A percentile compares a stretch with the other conserved stretches of the same genome.
Evolutionary conservation across 2,113 vertebrate species (phyloP).

Genomic region (Mormyrus iriodes): DNA sequence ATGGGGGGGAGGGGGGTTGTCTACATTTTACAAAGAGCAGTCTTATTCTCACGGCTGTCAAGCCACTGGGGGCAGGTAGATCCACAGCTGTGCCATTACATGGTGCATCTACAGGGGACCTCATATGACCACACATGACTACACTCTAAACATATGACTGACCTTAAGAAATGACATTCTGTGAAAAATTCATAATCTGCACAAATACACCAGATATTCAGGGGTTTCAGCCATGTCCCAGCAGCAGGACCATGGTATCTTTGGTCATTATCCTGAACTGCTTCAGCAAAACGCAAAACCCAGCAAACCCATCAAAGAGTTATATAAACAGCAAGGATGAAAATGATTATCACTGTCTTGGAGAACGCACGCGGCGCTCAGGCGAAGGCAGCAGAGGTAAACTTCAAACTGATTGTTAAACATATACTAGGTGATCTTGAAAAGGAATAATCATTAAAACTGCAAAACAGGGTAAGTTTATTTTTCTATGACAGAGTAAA

Average conservation of each 20-base stretch:
- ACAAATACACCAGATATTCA: not conserved
- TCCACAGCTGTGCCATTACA: not conserved
- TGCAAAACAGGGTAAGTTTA: no score
- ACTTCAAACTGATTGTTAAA: no score
- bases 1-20: not conserved
- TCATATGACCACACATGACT: slow-evolving; percentile 46
- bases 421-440: no score
- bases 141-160: slow-evolving; percentile 38
- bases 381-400: no score
- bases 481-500: no score
- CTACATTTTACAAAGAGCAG: not conserved
- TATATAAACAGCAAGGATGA: no score
- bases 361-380: no score
- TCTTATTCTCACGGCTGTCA: not conserved
- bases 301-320: not conserved
- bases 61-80: not conserved
- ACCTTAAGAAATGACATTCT: slow-evolving; percentile 22
- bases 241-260: not conserved
- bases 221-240: not conserved
- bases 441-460: no score
- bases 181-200: slow-evolving; percentile 41
- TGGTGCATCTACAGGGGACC: not conserved
- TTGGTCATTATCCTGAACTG: not conserved
- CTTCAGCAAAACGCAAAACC: not conserved
- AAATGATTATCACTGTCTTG: no score